Evolutionary conservation across 2,113 vertebrate genomes (phyloP).

Genomic region (Numenius arquata): DNA sequence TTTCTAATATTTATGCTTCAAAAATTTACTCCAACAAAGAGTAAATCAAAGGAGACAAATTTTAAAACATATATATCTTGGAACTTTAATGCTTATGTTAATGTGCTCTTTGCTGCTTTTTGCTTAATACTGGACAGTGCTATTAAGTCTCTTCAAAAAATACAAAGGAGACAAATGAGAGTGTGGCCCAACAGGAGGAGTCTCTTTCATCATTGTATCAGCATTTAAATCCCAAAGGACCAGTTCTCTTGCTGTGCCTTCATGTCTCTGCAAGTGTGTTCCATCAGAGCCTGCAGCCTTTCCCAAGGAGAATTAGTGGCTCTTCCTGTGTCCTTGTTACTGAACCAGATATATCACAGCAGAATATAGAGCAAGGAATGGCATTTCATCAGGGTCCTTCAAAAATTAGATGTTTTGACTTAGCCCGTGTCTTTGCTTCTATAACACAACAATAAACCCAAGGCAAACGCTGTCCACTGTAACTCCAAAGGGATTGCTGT

Average conservation of each 20-base stretch:
- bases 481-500: not conserved
- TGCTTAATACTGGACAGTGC: not conserved
- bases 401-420: not conserved
- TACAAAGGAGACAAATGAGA: not conserved
- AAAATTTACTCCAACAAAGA: not conserved
- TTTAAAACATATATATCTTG: not conserved
- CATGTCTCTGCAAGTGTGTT: not conserved
- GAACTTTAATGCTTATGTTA: not conserved
- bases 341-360: fast-evolving
- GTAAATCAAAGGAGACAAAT: not conserved
- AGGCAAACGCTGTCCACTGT: not conserved
- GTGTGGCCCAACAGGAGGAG: not conserved
- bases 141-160: not conserved
- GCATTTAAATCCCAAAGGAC: not conserved
- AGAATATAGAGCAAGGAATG: not conserved
- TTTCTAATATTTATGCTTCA: not conserved
- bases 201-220: not conserved
- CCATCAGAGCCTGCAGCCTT: not conserved
- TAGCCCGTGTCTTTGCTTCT: not conserved
- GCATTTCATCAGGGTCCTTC: not conserved
- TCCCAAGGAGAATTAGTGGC: not conserved
- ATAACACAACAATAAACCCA: fast-evolving
- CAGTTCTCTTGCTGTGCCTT: not conserved
- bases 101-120: not conserved
- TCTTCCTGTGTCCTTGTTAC: not conserved